Evolutionary conservation across 2,888 invertebrate species (phyloP), one percentile per base, ranked within the genome.

Genomic region (Cataglyphis altisquamis): DNA sequence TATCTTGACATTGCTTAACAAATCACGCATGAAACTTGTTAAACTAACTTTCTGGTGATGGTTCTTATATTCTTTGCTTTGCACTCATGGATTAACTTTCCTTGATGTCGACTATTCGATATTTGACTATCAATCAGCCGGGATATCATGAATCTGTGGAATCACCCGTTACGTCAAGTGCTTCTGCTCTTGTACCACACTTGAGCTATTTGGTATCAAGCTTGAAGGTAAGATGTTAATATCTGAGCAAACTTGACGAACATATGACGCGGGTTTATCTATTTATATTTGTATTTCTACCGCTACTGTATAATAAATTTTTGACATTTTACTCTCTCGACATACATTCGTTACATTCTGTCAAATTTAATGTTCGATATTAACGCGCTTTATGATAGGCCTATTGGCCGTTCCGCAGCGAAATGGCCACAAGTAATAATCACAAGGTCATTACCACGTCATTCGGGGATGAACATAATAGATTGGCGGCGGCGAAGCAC

Each of bases 381-480:
- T 80, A 80, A 80, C 70, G 60, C 70, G 78, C 70, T 80, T 70
- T 82, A 55, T 57, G 66, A 64, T 74, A 88, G 89, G 95, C 96
- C 95, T 96, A 97, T 94, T 97, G 97, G 97, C 97, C 97, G 92
- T 97, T 97, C 94, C 98, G 97, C 97, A 90, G 91, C 9, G 86
- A 87, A 21, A 96, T 96, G 64, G 96, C 96, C 91, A 96, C 96
- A 91, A 97, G 96, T 0, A 96, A 97, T 84, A 97, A 97, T 57
- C 97, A 97, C 94, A 96, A 97, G 82, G 96, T 97, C 95, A 91
- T 85, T 9, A 88, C 91, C 1, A 85, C 90, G 29, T 64, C 89
- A 21, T 87, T 91, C 45, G 89, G 90, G 5, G 89, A 89, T 18
- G 83, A 39, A 12, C 75, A 81, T 18, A 86, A 86, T 41, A 80